These are phyloP conservation scores for Lathronympha strigana DNA, from an alignment of 2,888 invertebrate species.

Conservation along the genomic window DNA sequence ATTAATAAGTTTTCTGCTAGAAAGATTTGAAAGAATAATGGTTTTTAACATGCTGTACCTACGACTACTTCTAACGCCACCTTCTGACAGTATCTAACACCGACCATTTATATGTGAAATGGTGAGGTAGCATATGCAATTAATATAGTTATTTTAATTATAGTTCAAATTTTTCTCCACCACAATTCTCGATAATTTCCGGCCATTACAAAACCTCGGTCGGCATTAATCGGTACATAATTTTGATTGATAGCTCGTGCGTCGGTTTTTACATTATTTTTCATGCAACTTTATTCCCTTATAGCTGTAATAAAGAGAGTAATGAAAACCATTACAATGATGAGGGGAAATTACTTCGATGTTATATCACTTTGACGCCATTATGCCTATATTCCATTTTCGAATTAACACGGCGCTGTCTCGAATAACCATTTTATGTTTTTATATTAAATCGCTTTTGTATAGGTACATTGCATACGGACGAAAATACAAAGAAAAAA, in stretches of 20 bases:
- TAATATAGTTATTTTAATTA: slow-evolving; percentile 57
- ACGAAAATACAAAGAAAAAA: too few species aligned
- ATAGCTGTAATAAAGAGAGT: slow-evolving; percentile 61
- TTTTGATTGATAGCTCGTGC: slow-evolving; percentile 71
- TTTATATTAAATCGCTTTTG: not conserved
- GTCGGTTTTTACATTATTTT: slow-evolving; percentile 67
- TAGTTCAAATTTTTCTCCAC: slow-evolving; percentile 58
- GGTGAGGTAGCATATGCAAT: slow-evolving; percentile 50
- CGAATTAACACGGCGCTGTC: slow-evolving; percentile 1
- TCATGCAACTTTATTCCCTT: slow-evolving; percentile 61
- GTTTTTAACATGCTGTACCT: too few species aligned
- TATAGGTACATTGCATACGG: too few species aligned
- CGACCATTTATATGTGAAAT: slow-evolving; percentile 43
- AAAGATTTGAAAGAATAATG: too few species aligned
- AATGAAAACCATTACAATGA: slow-evolving; percentile 53
- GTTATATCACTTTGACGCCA: slow-evolving; percentile 12
- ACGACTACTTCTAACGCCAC: too few species aligned
- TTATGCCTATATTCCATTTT: slow-evolving; percentile 18
- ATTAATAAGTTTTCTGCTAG: too few species aligned
- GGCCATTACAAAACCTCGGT: slow-evolving; percentile 58
- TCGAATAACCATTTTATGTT: not conserved
- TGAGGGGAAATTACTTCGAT: slow-evolving; percentile 21
- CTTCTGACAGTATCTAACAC: too few species aligned
- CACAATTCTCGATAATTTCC: slow-evolving; percentile 66
- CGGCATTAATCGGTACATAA: slow-evolving; percentile 70